These are phyloP conservation scores for Solea solea DNA, from an alignment of 2,113 vertebrate species.

Conservation along the genomic window DNA sequence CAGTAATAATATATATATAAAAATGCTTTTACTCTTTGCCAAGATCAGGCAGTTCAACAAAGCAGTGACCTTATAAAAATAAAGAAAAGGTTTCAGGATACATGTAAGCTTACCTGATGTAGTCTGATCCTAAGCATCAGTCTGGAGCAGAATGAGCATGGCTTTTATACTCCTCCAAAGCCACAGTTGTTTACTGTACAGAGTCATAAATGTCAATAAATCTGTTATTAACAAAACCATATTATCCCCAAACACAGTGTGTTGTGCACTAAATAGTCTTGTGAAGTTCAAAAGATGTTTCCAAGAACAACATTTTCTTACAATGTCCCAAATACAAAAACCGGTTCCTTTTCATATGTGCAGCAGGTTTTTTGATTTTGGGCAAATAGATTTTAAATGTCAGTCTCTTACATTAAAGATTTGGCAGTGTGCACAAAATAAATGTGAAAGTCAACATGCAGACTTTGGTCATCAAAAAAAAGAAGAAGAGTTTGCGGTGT, in stretches of 20 bases:
- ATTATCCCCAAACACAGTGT: constrained; percentile 59
- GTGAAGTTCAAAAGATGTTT: constrained; percentile 61
- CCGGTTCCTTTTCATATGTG: constrained; percentile 32
- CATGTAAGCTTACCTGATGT: constrained; percentile 54
- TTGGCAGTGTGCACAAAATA: neutral
- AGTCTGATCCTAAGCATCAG: constrained; percentile 20
- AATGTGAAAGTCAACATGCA: neutral
- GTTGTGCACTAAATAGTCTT: constrained; percentile 64
- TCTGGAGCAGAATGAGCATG: neutral
- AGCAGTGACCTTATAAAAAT: constrained; percentile 1
- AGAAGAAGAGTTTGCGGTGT: neutral
- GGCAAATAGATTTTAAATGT: constrained; percentile 22
- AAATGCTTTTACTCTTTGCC: neutral
- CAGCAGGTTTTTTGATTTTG: constrained; percentile 28
- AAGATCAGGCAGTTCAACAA: neutral
- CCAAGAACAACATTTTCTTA: constrained; percentile 27
- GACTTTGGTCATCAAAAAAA: neutral
- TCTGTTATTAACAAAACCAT: constrained; percentile 42
- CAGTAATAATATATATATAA: neutral
- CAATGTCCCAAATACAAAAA: constrained; percentile 36
- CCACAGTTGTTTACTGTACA: constrained; percentile 43
- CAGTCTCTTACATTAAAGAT: neutral
- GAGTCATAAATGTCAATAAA: constrained; percentile 70
- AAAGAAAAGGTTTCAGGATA: constrained; percentile 17
- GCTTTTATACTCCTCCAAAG: constrained; percentile 67